These are phyloP conservation scores for Nemurella pictetii DNA, from an alignment of 2,888 invertebrate genomes.

Conservation along the genomic window DNA sequence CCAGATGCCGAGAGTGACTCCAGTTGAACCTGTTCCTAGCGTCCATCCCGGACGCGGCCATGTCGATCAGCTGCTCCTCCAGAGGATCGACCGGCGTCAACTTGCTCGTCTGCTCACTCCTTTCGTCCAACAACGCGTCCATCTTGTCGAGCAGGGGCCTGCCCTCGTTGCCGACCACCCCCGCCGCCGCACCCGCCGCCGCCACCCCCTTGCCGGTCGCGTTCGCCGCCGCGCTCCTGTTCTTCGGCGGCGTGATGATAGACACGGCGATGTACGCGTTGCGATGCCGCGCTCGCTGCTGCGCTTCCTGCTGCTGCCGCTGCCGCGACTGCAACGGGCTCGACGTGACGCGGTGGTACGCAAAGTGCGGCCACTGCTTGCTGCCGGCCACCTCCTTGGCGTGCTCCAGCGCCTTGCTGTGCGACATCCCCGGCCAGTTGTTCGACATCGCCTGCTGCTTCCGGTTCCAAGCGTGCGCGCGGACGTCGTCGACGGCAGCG, in stretches of 20 bases:
- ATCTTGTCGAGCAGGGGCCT: conserved; percentile 36
- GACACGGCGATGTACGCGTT: conserved; percentile 40
- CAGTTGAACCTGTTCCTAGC: conserved; percentile 31
- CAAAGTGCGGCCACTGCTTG: conserved; percentile 42
- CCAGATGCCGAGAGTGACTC: conserved; percentile 41
- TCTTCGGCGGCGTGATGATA: conserved; percentile 36
- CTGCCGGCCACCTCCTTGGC: conserved; percentile 18
- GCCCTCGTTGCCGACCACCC: not conserved
- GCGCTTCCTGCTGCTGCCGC: conserved; percentile 34
- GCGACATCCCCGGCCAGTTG: not conserved
- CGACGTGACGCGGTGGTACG: conserved; percentile 44
- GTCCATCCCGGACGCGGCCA: conserved; percentile 25
- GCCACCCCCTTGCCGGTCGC: not conserved
- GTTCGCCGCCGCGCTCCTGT: not conserved
- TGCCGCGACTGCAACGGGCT: conserved; percentile 37
- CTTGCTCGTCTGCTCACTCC: conserved; percentile 22
- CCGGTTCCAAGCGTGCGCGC: conserved; percentile 10
- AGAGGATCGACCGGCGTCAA: conserved; percentile 34
- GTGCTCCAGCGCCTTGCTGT: not conserved
- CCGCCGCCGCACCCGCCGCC: not conserved
- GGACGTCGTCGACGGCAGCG: not conserved
- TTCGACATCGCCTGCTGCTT: conserved; percentile 5
- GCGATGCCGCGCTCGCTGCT: conserved; percentile 35
- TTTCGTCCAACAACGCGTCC: conserved; percentile 27
- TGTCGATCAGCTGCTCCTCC: conserved; percentile 40